Evolutionary conservation across 2,888 invertebrate species (phyloP).

Genomic region (Rhopalosiphum nymphaeae): DNA sequence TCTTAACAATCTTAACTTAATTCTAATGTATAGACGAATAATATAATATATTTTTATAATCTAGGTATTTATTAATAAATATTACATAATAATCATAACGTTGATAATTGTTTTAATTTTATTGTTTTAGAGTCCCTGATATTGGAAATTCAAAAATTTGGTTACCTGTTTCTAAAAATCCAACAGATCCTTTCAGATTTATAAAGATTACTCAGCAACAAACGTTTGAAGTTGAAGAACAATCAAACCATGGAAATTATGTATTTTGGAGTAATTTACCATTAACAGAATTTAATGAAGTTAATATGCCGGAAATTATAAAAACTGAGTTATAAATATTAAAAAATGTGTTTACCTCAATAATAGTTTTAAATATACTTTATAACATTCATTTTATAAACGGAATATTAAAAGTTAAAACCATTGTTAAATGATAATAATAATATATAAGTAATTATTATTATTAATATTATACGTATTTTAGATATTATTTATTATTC

Average conservation of each 20-base stretch:
- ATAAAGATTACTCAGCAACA: constrained; percentile 40
- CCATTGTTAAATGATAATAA: too few species aligned
- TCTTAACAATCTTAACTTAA: not conserved
- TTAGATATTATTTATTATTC: too few species aligned
- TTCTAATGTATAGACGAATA: not conserved
- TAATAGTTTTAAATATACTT: too few species aligned
- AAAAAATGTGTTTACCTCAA: too few species aligned
- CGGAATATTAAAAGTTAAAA: too few species aligned
- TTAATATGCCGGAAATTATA: not conserved
- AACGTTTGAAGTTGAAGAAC: constrained; percentile 28
- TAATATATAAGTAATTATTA: too few species aligned
- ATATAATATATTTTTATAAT: not conserved
- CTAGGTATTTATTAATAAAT: not conserved
- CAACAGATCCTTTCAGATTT: constrained; percentile 27
- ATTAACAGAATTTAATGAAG: constrained; percentile 41
- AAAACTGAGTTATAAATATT: not conserved
- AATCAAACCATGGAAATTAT: constrained; percentile 18
- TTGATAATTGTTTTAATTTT: not conserved
- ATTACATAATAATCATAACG: not conserved
- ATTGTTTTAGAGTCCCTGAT: not conserved
- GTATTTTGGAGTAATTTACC: constrained; percentile 42
- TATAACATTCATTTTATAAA: too few species aligned
- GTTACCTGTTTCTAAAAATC: constrained; percentile 43
- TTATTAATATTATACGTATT: too few species aligned
- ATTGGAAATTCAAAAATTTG: constrained; percentile 10